These are phyloP conservation scores for Calosoma granatense DNA, from an alignment of 1,140 invertebrate genomes.

Conservation along the genomic window DNA sequence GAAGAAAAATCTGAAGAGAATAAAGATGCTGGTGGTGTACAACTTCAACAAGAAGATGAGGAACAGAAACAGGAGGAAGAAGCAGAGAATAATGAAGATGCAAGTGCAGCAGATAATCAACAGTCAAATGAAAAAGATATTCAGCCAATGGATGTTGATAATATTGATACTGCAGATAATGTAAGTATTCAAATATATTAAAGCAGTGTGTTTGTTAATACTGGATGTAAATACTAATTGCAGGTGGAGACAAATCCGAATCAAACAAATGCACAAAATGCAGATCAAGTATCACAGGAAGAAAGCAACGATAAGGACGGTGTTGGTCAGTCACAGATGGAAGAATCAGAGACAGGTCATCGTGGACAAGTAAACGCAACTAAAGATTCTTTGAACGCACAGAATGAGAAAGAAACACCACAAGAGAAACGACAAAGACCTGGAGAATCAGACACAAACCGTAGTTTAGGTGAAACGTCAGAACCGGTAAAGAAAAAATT, in stretches of 20 bases:
- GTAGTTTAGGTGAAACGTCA: slow-evolving; percentile 35
- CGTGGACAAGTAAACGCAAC: slow-evolving; percentile 31
- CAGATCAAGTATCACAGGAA: slow-evolving; percentile 34
- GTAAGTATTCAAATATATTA: slow-evolving; percentile 20
- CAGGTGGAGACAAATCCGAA: slow-evolving; percentile 28
- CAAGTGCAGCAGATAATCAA: slow-evolving; percentile 32
- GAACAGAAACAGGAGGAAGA: slow-evolving; percentile 22
- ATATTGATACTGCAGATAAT: slow-evolving; percentile 31
- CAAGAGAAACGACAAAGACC: slow-evolving; percentile 36
- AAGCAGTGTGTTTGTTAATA: too few relatives aligned
- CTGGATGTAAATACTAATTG: too few relatives aligned
- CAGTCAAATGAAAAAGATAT: slow-evolving; percentile 35
- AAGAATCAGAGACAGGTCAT: slow-evolving; percentile 38
- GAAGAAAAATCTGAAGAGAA: slow-evolving; percentile 29
- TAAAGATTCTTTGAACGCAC: slow-evolving; percentile 24
- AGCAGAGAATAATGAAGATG: slow-evolving; percentile 23
- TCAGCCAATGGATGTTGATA: slow-evolving; percentile 33
- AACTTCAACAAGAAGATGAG: slow-evolving; percentile 31
- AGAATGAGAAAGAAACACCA: slow-evolving; percentile 27
- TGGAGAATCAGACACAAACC: slow-evolving; percentile 37
- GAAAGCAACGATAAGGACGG: slow-evolving; percentile 38
- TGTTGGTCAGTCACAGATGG: slow-evolving; percentile 39
- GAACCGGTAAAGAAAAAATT: slow-evolving; percentile 40
- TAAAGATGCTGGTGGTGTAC: slow-evolving; percentile 29
- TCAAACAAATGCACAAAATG: slow-evolving; percentile 29